Base-by-base conservation (phyloP, 2,888 invertebrate genomes). In the Pteria penguin region DNA sequence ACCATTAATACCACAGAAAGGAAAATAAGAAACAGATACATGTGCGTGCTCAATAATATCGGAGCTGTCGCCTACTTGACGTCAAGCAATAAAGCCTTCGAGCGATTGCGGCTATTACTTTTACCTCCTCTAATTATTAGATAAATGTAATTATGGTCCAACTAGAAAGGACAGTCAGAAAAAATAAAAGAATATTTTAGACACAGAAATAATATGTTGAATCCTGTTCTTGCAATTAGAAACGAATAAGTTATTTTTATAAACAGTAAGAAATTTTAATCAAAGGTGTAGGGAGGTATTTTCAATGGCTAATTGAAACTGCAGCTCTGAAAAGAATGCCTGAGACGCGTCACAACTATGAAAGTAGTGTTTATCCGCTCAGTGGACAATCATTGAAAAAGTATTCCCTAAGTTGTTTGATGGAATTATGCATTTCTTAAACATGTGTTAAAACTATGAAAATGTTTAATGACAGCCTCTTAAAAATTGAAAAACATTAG, bases 291-390 rank as follows among this genome's bases (percentile, higher is more conserved):
- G 86, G 87, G 88, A 86, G 88, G 85, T 69, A 68, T 83, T 82
- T 68, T 61, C 67, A 85, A 76, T 84, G 82, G 88, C 89, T 90
- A 88, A 89, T 88, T 88, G 87, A 86, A 86, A 86, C 84, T 84
- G 84, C 85, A 84, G 87, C 86, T 86, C 86, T 88, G 89, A 88
- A 89, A 90, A 88, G 87, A 89, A 89, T 89, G 88, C 87, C 86
- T 87, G 72, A 81, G 89, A 87, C 90, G 88, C 88, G 79, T 89
- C 88, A 90, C 90, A 79, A 82, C 87, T 84, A 60, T n/a, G 63
- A 78, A 78, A 83, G 76, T 78, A 80, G 84, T 86, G 79, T 81
- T 80, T 89, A 68, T 90, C 84, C 90, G 90, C 90, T 83, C 78
- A 88, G 87, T 88, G 86, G 88, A 87, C 87, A 86, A 80, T 80